Base-by-base conservation (phyloP, 2,888 invertebrate species). In the Campoletis raptor region DNA sequence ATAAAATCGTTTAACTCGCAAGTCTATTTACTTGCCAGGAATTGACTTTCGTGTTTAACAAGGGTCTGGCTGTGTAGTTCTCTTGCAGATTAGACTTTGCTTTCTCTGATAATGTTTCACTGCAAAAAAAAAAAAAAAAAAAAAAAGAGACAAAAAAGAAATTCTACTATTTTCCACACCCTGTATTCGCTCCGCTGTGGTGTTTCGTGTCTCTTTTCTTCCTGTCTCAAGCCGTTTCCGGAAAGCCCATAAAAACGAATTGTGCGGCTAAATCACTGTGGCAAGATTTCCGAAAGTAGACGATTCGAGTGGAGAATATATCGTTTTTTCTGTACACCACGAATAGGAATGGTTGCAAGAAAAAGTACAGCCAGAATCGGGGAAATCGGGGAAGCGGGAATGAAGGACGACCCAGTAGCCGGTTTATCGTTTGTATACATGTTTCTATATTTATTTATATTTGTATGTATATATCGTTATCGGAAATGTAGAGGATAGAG, bases 201-300 rank as follows among this genome's bases (percentile, higher is more conserved):
- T 54, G 40, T 48, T 52, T 52, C 76, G 36, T 82, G 36, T 82
- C 78, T 78, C 21, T 48, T 82, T 79, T 66, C 64, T 83, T 79
- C 79, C 82, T 79, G 70, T 57, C 64, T 48, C 76, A 15, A 42
- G 54, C 73, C 45, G 73, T 40, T 83, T 83, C 83, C 83, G 85
- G 85, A 88, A 89, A 88, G 80, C 82, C 90, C 90, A 90, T 91
- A 90, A 92, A 91, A 91, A 88, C 90, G 88, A 91, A 90, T 91
- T 89, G 89, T 89, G 88, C 80, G 86, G 85, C 89, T 91, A 91
- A 92, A 92, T 92, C 91, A 90, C 89, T 77, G 88, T 54, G 72
- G 81, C 81, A 73, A 86, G 87, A 89, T 90, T 90, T 87, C 89
- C 88, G 81, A 88, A 85, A 83, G 88, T 80, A 85, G 69, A 37